Evolutionary conservation across 2,797 vertebrate genomes (phyloP), one percentile per base, ranked within the genome.

Genomic region (Oryzias sinensis): DNA sequence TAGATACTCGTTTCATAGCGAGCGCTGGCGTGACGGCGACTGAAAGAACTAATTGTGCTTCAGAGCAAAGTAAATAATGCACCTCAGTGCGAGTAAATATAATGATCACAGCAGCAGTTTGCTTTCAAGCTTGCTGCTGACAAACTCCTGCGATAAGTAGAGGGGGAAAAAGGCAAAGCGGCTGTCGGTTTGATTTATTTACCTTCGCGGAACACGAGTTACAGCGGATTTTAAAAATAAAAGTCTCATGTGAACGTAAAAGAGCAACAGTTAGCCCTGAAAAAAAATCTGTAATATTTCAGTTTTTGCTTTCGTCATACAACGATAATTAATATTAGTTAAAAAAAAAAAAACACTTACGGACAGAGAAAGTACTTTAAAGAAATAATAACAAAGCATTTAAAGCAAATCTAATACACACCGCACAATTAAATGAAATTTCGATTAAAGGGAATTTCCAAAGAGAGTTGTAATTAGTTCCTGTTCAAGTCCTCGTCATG

Each of bases 401-500:
- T 66, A 65, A 77, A 86, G 66, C 44, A 53, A 24, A 53, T 47
- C 49, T 70, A 70, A 77, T 65, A 52, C 56, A 70, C 72, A 67
- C 45, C 59, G 74, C 62, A 78, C 65, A 75, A 74, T 82, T 85
- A 80, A 70, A 41, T 53, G 45, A 74, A 79, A 77, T 78, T 79
- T 51, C 63, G 65, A 85, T 75, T 75, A 77, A 76, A 72, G 70
- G 41, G 63, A 77, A 71, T 79, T 78, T 82, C 71, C 65, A 76
- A 60, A 72, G 70, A 77, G 70, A 40, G 79, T 25, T 25, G 76
- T 87, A 87, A 87, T 87, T 85, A 81, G 78, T 65, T 83, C 68
- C 76, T 65, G 72, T 65, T 82, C 59, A 45, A 85, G 79, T 81
- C 84, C 68, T 49, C 48, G 37, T 72, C 62, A 65, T 73, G 63